Evolutionary conservation across 2,113 vertebrate genomes (phyloP), one percentile per base, ranked within the genome.

Genomic region (Bubo scandiacus): DNA sequence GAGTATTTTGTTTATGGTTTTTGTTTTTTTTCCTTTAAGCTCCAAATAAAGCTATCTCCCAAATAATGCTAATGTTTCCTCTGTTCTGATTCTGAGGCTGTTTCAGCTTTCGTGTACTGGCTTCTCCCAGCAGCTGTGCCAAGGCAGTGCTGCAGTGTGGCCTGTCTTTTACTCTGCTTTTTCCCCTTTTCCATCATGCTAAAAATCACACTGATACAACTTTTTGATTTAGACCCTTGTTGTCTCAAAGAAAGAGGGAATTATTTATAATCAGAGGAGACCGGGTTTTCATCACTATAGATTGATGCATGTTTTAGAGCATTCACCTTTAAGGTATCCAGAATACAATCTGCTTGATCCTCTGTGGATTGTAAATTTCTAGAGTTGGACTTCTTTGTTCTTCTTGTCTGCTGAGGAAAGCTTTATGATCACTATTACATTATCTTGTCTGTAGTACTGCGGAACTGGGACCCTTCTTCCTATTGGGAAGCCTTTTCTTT

Each of bases 311-410:
- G 86, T 96, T 98, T 98, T 97, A 98, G 96, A 97, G 86, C 93
- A 72, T 95, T 98, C 98, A 97, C 98, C 95, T 98, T 98, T 98
- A 94, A 98, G 96, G 86, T 96, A 96, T 97, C 97, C 96, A 97
- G 97, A 98, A 98, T 93, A 71, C 94, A 97, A 97, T 96, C 95
- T 96, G 95, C 96, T 91, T 91, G 96, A 97, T 97, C 98, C 96
- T 98, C 51, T 59, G 97, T 96, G 97, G 97, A 98, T 96, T 98
- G 95, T 98, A 98, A 98, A 98, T 98, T 98, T 97, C 97, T 96
- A 62, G 97, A 98, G 91, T 93, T 95, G 90, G 91, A 49, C 92
- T 96, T 88, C 93, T 96, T 95, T 85, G 94, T 94, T 94, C 94
- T 95, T 95, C 97, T 97, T 97, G 83, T 93, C 81, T 79, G 88